Conservation (phyloP, 2,113 vertebrate species). For the Eolophus roseicapilla region DNA sequence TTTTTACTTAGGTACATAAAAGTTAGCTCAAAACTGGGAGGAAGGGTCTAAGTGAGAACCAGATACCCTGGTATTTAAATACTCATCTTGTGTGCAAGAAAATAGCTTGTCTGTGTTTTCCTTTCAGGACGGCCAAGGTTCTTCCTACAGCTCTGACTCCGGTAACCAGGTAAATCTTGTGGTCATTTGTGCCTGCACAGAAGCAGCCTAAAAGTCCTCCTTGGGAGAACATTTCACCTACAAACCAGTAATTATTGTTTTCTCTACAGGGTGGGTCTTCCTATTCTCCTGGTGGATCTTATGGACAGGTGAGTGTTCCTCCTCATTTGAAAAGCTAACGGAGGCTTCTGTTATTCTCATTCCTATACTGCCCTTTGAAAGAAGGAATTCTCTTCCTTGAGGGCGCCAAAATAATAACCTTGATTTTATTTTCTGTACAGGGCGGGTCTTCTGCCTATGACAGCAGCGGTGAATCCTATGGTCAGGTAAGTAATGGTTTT, state of each 20-base stretch:
- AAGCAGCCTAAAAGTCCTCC: neutral
- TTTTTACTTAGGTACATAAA: neutral
- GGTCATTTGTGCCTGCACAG: neutral
- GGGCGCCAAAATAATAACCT: neutral
- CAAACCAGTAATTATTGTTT: neutral
- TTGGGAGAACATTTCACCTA: neutral
- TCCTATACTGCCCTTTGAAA: neutral
- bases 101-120: neutral
- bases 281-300: neutral
- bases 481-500: neutral
- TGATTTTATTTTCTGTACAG: neutral
- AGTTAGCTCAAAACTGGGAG: neutral
- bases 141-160: neutral
- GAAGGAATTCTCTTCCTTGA: neutral
- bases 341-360: neutral
- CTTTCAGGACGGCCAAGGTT: slow-evolving; percentile 2
- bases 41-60: neutral
- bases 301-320: neutral
- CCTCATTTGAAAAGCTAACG: neutral
- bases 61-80: neutral
- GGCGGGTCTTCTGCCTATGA: slow-evolving; percentile 12
- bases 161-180: slow-evolving; percentile 28
- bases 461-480: slow-evolving; percentile 24
- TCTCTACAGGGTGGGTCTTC: neutral
- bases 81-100: neutral